Conservation (phyloP, 2,888 invertebrate species). For the Priocnemis perturbator region DNA sequence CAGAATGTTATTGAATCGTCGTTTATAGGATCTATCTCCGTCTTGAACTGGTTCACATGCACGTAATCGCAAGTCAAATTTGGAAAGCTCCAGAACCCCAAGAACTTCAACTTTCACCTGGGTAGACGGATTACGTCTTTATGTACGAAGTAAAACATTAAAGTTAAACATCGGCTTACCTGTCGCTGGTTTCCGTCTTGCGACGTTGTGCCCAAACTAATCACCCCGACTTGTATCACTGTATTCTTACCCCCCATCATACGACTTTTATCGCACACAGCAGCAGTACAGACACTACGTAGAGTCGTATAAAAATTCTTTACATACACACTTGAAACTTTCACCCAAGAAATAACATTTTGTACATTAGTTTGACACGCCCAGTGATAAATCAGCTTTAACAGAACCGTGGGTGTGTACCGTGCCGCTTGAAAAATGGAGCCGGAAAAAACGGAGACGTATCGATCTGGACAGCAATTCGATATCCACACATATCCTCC, state of each 20-base stretch:
- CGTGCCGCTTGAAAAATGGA: conserved; percentile 92
- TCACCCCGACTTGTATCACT: conserved; percentile 82
- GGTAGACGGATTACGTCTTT: not conserved
- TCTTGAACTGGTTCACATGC: conserved; percentile 90
- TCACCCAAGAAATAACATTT: conserved; percentile 93
- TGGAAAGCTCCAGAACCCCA: conserved; percentile 86
- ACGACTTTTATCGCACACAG: conserved; percentile 85
- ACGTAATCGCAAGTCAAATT: conserved; percentile 82
- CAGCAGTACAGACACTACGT: conserved; percentile 87
- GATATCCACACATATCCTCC: conserved; percentile 95
- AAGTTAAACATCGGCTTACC: conserved; percentile 40
- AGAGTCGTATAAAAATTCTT: conserved; percentile 83
- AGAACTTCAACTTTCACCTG: conserved; percentile 91
- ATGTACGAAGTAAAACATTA: too few relatives aligned
- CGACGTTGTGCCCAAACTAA: conserved; percentile 90
- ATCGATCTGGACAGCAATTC: conserved; percentile 89
- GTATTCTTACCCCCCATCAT: conserved; percentile 82
- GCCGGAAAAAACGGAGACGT: conserved; percentile 91
- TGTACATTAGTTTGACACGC: conserved; percentile 92
- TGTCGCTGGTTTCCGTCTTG: conserved; percentile 80
- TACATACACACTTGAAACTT: conserved; percentile 83
- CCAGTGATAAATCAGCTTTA: conserved; percentile 94
- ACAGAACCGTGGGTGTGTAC: conserved; percentile 87
- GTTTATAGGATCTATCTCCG: conserved; percentile 86
- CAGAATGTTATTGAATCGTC: conserved; percentile 88